Evolutionary conservation across 2,888 invertebrate species (phyloP).

Genomic region (Ochlodes sylvanus): DNA sequence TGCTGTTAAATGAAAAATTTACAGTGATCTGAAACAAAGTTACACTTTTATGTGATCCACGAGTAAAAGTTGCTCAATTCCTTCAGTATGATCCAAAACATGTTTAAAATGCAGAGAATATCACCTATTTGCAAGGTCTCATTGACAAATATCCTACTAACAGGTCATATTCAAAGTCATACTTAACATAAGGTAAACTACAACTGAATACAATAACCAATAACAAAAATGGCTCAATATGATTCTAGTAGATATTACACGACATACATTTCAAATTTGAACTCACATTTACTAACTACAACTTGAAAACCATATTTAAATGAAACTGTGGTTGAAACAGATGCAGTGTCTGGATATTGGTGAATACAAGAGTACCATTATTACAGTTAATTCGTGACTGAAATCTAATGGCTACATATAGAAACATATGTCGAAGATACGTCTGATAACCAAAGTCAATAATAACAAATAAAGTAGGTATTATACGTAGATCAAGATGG

Average conservation of each 20-base stretch:
- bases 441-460: conserved; percentile 50
- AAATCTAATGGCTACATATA: conserved; percentile 36
- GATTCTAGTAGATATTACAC: conserved; percentile 16
- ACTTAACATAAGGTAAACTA: conserved; percentile 29
- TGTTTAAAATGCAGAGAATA: conserved; percentile 11
- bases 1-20: conserved; percentile 12
- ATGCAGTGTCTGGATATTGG: conserved; percentile 26
- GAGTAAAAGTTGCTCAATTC: conserved; percentile 1
- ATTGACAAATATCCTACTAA: conserved; percentile 31
- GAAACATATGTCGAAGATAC: conserved; percentile 37
- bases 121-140: conserved; percentile 10
- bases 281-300: conserved; percentile 33
- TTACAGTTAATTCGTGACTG: conserved; percentile 35
- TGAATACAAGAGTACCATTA: conserved; percentile 30
- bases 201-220: conserved; percentile 22
- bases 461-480: conserved; percentile 54
- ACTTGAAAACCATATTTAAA: conserved; percentile 38
- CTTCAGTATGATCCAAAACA: conserved; percentile 7
- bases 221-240: conserved; percentile 25
- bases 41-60: not conserved
- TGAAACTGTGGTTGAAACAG: conserved; percentile 33
- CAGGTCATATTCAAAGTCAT: conserved; percentile 40
- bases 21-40: conserved; percentile 18
- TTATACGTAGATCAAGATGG: conserved; percentile 52
- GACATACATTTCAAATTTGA: conserved; percentile 28